These are phyloP conservation scores for Cyprinodon tularosa DNA, from an alignment of 2,113 vertebrate species.

Conservation along the genomic window DNA sequence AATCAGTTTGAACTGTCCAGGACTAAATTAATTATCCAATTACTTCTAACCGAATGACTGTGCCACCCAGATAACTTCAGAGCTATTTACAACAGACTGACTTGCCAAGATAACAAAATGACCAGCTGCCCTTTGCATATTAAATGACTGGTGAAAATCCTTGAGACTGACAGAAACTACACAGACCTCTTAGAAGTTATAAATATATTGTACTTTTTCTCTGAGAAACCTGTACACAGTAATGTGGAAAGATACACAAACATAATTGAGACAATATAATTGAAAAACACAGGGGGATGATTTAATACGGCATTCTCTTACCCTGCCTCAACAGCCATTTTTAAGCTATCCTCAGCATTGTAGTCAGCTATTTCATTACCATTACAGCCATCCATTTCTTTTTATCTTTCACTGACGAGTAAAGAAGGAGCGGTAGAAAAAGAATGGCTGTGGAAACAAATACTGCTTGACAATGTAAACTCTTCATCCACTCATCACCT, in stretches of 20 bases:
- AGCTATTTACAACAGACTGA: constrained; percentile 76
- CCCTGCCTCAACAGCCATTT: constrained; percentile 24
- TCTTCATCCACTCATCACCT: constrained; percentile 72
- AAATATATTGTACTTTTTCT: constrained; percentile 53
- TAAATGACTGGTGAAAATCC: constrained; percentile 60
- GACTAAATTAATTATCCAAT: constrained; percentile 83
- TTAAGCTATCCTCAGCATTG: constrained; percentile 3
- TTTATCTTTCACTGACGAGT: constrained; percentile 31
- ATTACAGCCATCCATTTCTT: constrained; percentile 44
- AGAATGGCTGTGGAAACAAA: constrained; percentile 1
- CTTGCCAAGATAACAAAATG: constrained; percentile 73
- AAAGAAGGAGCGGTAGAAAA: neutral
- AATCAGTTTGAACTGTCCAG: constrained; percentile 77
- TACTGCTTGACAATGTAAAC: constrained; percentile 17
- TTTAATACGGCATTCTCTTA: constrained; percentile 21
- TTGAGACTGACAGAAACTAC: constrained; percentile 43
- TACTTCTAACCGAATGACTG: constrained; percentile 77
- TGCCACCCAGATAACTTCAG: constrained; percentile 72
- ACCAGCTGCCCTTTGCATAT: constrained; percentile 56
- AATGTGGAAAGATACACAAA: constrained; percentile 21
- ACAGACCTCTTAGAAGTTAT: constrained; percentile 43
- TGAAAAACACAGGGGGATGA: constrained; percentile 1
- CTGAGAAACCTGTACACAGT: constrained; percentile 28
- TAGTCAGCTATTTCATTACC: constrained; percentile 41
- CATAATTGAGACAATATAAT: neutral